Base-by-base conservation (phyloP, 1,140 invertebrate genomes). In the Nautilus pompilius region DNA sequence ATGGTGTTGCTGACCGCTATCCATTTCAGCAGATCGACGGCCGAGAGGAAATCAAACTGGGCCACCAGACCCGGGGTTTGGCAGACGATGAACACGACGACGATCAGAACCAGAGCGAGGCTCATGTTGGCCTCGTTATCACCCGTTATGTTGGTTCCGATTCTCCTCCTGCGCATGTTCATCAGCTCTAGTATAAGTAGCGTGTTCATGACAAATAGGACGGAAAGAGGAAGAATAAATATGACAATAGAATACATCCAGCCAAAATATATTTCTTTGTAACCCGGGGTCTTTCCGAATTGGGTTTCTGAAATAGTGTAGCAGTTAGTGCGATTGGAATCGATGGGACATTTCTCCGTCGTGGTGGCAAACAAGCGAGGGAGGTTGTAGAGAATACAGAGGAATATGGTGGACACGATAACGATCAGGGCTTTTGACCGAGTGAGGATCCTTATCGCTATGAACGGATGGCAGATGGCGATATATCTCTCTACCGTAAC, bases 401-500 rank as follows among this genome's bases (percentile, higher is more conserved):
- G 30, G 17, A 68, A n/a, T 0, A 61, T 63, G 36, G 79, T 74
- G 3, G 58, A 28, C 20, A 69, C 51, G 3, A 80, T 68, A 6
- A 73, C 65, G 22, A 74, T 54, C 32, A 70, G 69, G 6, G 76
- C 74, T 34, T 74, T 77, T 8, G 55, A 62, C 29, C 72, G 69
- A 4, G 72, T 76, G 63, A 72, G 73, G 34, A 77, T 63, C 26
- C 69, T 65, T 22, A 68, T 61, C 1, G 79, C 71, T 51, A 60
- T 71, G 54, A 80, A 77, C 28, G 79, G 79, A 61, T 76, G 74
- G 59, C 79, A 80, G 36, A 80, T 79, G 28, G 79, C 72, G 41
- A 80, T 78, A 62, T 75, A 80, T 3, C 77, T 68, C 60, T 82
- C 80, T 48, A 79, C 65, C 5, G 78, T 77, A n/a, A 80, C 78